Evolutionary conservation across 2,888 invertebrate species (phyloP), one percentile per base, ranked within the genome.

Genomic region (Napeogenes inachia): DNA sequence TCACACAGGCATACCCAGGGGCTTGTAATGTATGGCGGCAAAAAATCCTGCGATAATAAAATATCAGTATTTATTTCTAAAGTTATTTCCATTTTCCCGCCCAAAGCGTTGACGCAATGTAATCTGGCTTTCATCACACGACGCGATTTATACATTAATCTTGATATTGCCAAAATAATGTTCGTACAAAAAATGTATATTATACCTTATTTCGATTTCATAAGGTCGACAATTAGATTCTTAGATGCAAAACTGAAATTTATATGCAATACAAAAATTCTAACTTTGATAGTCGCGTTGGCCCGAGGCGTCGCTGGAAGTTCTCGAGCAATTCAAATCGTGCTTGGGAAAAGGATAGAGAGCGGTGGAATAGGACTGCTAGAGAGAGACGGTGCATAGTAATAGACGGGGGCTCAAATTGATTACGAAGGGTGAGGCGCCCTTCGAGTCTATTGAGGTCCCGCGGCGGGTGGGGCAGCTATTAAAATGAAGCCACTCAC

Each of bases 371-470:
- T 2, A 3, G 3, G n/a, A 13, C 55, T 46, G 76, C 72, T 66
- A 71, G 78, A 85, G 70, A 60, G 73, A 67, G 84, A 87, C 35
- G 62, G 69, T 59, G 56, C 57, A 72, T 75, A 70, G 75, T 79
- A 76, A 79, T 81, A 82, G 81, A 80, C 78, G 82, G 84, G 85
- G 87, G 88, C 74, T 80, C 76, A 79, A 81, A 87, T 86, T 88
- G 87, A 87, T 87, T 85, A 81, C 76, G 75, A 78, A 83, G 89
- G 89, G 89, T 87, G 85, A 77, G 72, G 79, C 85, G 80, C 88
- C 88, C 88, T 83, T 77, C 74, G 72, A 70, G 77, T 82, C 81
- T 81, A 83, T 84, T 79, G 78, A 81, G 75, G 76, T 79, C 84
- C 81, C 73, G 77, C 66, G 84, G 77, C 66, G 84, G 85, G 89